phyloP scores from a whole-genome alignment of 1,140 invertebrate species.

The Drosophila seguyi region DNA sequence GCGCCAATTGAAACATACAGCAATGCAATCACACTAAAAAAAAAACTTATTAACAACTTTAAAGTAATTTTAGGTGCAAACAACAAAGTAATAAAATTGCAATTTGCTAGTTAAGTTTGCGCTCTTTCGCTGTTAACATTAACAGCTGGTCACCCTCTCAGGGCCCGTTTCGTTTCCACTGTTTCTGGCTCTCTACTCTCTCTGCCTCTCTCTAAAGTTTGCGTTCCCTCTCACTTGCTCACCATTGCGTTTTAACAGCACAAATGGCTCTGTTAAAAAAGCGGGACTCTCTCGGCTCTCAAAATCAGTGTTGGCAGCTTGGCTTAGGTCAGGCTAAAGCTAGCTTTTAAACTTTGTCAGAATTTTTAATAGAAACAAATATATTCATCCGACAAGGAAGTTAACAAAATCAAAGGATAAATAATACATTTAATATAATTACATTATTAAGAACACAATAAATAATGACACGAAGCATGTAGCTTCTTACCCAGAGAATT shows the following conservation, averaged over 20 bases:
- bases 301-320: neutral
- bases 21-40: neutral
- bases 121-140: constrained; percentile 16
- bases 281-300: neutral
- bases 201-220: neutral
- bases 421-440: neutral
- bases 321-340: neutral
- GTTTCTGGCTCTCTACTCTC: neutral
- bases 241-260: constrained; percentile 26
- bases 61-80: neutral
- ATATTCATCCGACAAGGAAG: neutral
- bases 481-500: neutral
- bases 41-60: neutral
- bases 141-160: constrained; percentile 22
- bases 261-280: constrained; percentile 11
- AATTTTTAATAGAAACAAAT: neutral
- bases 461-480: neutral
- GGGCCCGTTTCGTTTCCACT: neutral
- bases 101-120: constrained; percentile 20
- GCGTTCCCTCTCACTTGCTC: neutral
- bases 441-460: neutral
- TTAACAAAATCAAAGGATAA: neutral
- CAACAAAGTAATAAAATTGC: constrained; percentile 22
- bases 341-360: neutral
- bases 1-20: too few species aligned